Evolutionary conservation across 2,888 invertebrate species (phyloP).

Genomic region (Drosophila vallismaia): DNA sequence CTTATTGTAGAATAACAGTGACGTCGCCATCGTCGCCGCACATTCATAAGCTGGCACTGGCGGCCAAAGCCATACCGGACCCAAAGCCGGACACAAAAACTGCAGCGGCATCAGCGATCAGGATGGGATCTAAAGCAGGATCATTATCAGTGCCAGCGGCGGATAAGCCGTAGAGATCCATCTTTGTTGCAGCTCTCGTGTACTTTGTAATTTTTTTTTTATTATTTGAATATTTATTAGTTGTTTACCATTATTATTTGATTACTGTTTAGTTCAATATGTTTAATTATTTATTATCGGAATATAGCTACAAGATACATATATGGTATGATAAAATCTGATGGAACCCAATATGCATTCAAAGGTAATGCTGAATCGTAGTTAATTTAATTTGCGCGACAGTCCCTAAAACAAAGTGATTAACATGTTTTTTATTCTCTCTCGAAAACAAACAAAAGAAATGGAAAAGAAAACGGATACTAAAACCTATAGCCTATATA

Average conservation of each 20-base stretch:
- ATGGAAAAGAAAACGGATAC: slow-evolving; percentile 19
- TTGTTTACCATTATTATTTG: slow-evolving; percentile 70
- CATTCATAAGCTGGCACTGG: slow-evolving; percentile 76
- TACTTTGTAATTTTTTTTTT: slow-evolving; percentile 38
- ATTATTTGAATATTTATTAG: slow-evolving; percentile 67
- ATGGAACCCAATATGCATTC: slow-evolving; percentile 37
- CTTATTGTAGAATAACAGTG: slow-evolving; percentile 84
- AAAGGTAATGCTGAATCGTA: slow-evolving; percentile 49
- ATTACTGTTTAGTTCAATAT: slow-evolving; percentile 76
- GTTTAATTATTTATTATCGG: slow-evolving; percentile 75
- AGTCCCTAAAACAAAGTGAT: slow-evolving; percentile 72
- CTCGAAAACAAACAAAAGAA: slow-evolving; percentile 24
- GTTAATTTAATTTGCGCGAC: slow-evolving; percentile 74
- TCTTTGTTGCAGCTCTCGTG: slow-evolving; percentile 20
- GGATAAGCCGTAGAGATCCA: slow-evolving; percentile 23
- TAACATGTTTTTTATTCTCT: slow-evolving; percentile 58
- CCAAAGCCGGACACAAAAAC: slow-evolving; percentile 50
- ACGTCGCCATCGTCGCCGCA: slow-evolving; percentile 83
- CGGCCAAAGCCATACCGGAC: slow-evolving; percentile 68
- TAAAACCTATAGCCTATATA: slow-evolving; percentile 64
- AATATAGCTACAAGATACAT: slow-evolving; percentile 69
- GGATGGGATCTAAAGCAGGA: slow-evolving; percentile 64
- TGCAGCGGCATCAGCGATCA: slow-evolving; percentile 21
- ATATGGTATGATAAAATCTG: slow-evolving; percentile 38
- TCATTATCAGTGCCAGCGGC: slow-evolving; percentile 47